A percentile compares a stretch with the other conserved stretches of the same genome.
Evolutionary conservation across 2,113 vertebrate species (phyloP).

Genomic region (Psittacara wagleri): DNA sequence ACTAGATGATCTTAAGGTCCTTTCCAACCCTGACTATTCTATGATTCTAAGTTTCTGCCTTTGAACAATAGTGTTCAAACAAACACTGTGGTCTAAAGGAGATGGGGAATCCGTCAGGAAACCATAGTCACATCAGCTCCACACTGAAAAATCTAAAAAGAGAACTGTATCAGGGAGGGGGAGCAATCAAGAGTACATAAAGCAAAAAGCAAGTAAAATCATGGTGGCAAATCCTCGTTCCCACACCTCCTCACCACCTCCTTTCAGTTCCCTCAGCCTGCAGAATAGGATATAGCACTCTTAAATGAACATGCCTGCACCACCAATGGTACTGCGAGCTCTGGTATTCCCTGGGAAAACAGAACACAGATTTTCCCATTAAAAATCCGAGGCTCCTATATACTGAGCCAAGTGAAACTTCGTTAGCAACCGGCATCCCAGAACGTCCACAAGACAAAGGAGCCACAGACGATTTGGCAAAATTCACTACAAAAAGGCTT

Average conservation of each 20-base stretch:
- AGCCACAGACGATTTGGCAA: constrained; percentile 17
- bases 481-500: neutral
- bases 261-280: neutral
- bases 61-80: neutral
- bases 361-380: constrained; percentile 4
- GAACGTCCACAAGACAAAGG: constrained; percentile 1
- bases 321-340: neutral
- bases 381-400: neutral
- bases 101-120: constrained; percentile 23
- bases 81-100: neutral
- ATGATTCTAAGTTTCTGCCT: neutral
- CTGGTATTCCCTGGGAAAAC: neutral
- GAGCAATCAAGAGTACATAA: neutral
- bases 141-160: neutral
- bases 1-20: no score
- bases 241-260: neutral
- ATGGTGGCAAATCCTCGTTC: neutral
- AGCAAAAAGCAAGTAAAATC: constrained; percentile 23
- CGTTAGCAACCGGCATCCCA: neutral
- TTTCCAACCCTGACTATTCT: no score
- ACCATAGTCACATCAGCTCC: neutral
- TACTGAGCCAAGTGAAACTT: constrained; percentile 26
- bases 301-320: neutral
- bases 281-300: neutral
- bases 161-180: neutral